Base-by-base conservation (phyloP, 2,888 invertebrate species). In the Rhimphoctona megacephalus region DNA sequence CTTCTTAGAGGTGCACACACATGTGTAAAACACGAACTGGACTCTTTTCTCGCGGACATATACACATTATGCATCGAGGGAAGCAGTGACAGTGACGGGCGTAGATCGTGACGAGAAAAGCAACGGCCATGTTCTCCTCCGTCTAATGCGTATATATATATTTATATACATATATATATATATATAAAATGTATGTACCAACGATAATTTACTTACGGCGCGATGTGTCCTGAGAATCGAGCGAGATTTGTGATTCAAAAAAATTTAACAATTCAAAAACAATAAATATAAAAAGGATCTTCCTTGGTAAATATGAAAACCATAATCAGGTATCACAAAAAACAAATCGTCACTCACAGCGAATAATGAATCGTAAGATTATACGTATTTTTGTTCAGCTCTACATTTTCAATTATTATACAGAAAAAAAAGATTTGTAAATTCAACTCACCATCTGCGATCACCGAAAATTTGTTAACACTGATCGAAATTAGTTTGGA, bases 41-140 rank as follows among this genome's bases (percentile, higher is more conserved):
- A 22, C 54, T 69, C 25, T 66, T 70, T 78, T 52, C 67, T 54
- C 64, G 67, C 30, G 54, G 86, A 78, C 61, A 61, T 73, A 83
- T 86, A 87, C 85, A 88, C 88, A 89, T 90, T 92, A 91, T 90
- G 90, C 90, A 89, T 67, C 67, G 69, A 89, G 89, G 88, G 88
- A 89, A 90, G 89, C 88, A 87, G 89, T 91, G 90, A 92, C 91
- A 91, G 92, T 91, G 92, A 93, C 92, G 91, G 89, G 90, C 91
- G 89, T 81, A 90, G 89, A 91, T 91, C 93, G 92, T 92, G 92
- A 92, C 90, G 90, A 91, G 93, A 91, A 92, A 91, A 90, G 88
- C 89, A 90, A 92, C 80, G 54, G 76, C 66, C 77, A 72, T 66
- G 49, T 74, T 61, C 64, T 57, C 52, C 74, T n/a, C n/a, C 72